Percentiles rank a stretch among this genome's conserved stretches.
Conservation (phyloP, 2,113 vertebrate genomes). For the Tragelaphus scriptus region DNA sequence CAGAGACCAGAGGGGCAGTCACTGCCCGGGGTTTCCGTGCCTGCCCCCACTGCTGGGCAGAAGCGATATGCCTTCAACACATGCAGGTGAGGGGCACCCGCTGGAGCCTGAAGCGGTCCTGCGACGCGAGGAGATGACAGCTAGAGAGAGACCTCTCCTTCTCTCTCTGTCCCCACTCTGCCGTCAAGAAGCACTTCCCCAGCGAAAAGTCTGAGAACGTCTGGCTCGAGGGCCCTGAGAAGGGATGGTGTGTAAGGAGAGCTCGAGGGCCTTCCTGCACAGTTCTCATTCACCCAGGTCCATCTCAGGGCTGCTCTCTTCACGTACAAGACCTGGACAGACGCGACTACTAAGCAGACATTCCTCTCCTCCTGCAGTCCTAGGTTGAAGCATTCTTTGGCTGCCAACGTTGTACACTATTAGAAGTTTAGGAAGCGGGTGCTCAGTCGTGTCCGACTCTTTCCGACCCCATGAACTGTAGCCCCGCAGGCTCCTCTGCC, state of each 20-base stretch:
- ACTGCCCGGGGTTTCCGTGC: not conserved
- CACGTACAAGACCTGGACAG: not conserved
- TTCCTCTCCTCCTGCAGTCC: not conserved
- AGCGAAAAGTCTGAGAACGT: not conserved
- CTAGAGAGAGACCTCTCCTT: not conserved
- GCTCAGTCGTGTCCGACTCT: not conserved
- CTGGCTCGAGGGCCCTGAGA: not conserved
- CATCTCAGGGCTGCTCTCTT: not conserved
- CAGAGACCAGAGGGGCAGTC: not conserved
- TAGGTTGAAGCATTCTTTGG: not conserved
- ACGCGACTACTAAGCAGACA: not conserved
- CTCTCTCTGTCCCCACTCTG: not conserved
- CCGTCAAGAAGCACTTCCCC: not conserved
- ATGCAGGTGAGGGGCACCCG: not conserved
- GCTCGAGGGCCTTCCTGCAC: not conserved
- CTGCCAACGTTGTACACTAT: not conserved
- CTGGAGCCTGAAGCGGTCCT: not conserved
- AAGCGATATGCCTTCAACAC: not conserved
- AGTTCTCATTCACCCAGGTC: not conserved
- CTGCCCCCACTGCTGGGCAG: too few species aligned
- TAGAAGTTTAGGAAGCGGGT: not conserved
- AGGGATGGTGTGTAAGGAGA: not conserved
- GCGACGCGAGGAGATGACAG: not conserved
- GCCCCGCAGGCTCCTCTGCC: not conserved
- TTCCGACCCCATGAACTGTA: not conserved